Evolutionary conservation across 2,888 invertebrate species (phyloP).

Genomic region (Tortrix viridana): DNA sequence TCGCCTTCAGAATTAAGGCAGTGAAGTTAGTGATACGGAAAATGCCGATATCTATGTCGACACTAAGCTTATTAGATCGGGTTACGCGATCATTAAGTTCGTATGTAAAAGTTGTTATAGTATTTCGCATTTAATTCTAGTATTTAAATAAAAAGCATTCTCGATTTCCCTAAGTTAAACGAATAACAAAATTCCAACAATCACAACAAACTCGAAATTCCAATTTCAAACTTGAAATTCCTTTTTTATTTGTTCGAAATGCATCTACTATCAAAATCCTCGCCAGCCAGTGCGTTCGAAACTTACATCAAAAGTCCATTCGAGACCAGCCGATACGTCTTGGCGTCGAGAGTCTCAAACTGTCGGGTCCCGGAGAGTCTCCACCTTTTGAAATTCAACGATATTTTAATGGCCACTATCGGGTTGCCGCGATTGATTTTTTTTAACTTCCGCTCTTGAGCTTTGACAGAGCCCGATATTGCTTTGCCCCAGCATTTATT

Average conservation of each 20-base stretch:
- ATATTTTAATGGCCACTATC: slow-evolving; percentile 83
- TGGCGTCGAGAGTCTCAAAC: slow-evolving; percentile 55
- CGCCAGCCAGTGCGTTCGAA: slow-evolving; percentile 51
- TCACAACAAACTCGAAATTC: slow-evolving; percentile 22
- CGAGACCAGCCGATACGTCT: slow-evolving; percentile 67
- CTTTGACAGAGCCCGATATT: slow-evolving; percentile 66
- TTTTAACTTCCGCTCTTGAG: slow-evolving; percentile 52
- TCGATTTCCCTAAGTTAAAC: slow-evolving; percentile 7
- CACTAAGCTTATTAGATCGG: slow-evolving; percentile 21
- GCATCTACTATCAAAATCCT: slow-evolving; percentile 43
- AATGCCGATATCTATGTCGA: slow-evolving; percentile 54
- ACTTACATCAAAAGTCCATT: slow-evolving; percentile 80
- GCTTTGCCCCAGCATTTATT: slow-evolving; percentile 67
- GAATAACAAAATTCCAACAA: slow-evolving; percentile 3
- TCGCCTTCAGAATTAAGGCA: slow-evolving; percentile 42
- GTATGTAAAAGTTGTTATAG: neutral
- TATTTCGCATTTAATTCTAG: neutral
- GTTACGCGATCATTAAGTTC: slow-evolving; percentile 18
- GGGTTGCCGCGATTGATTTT: slow-evolving; percentile 65
- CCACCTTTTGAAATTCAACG: slow-evolving; percentile 78
- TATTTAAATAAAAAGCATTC: neutral
- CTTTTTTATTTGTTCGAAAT: slow-evolving; percentile 43
- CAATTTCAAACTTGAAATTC: slow-evolving; percentile 28
- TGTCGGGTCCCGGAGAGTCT: slow-evolving; percentile 62
- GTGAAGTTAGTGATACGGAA: slow-evolving; percentile 47